Evolutionary conservation across 2,113 vertebrate species (phyloP).

Genomic region (Merops nubicus): DNA sequence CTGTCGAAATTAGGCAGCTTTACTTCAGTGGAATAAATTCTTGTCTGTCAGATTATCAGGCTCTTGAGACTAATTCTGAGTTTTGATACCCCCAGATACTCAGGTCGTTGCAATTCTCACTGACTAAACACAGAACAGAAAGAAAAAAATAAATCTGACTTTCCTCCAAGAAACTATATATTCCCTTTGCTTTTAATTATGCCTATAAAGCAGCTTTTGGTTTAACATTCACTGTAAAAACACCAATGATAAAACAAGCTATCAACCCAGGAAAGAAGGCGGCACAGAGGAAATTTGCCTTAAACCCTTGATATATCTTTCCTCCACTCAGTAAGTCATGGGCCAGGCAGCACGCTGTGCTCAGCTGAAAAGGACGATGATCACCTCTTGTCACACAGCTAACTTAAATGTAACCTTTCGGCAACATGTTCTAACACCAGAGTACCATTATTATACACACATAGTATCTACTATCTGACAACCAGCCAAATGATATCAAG

Average conservation of each 20-base stretch:
- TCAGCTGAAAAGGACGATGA: not conserved
- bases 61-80: constrained; percentile 10
- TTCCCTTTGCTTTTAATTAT: not conserved
- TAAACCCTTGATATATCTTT: not conserved
- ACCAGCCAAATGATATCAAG: not conserved
- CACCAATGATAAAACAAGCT: not conserved
- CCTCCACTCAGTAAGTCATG: not conserved
- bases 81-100: not conserved
- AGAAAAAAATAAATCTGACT: not conserved
- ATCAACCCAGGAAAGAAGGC: not conserved
- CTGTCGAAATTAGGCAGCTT: constrained; percentile 49
- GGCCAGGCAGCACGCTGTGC: not conserved
- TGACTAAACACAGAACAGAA: not conserved
- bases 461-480: not conserved
- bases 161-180: not conserved
- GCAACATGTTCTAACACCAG: not conserved
- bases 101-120: not conserved
- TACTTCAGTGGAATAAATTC: constrained; percentile 57
- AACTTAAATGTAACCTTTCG: not conserved
- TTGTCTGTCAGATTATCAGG: constrained; percentile 29
- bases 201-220: not conserved
- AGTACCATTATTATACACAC: not conserved
- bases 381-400: not conserved
- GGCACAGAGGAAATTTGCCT: not conserved
- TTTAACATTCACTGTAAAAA: not conserved